Evolutionary conservation across 2,888 invertebrate species (phyloP).

Genomic region (Dendrolimus pini): DNA sequence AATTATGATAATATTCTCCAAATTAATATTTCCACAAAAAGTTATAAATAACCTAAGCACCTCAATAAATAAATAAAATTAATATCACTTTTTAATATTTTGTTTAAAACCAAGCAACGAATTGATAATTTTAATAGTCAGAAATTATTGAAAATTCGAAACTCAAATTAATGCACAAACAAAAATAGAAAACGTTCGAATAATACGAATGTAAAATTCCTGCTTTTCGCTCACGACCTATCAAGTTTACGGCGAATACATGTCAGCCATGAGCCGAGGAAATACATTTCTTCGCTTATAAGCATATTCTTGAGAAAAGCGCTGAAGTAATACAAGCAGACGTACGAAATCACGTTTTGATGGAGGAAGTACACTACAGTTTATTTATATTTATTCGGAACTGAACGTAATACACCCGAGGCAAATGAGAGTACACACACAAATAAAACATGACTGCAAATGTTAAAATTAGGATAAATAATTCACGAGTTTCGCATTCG

Average conservation of each 20-base stretch:
- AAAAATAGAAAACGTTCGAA: neutral
- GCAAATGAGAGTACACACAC: slow-evolving; percentile 6
- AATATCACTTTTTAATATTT: too few relatives aligned
- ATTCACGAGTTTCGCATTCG: neutral
- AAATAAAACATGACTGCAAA: neutral
- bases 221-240: slow-evolving; percentile 27
- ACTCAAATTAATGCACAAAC: neutral
- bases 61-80: too few relatives aligned
- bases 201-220: slow-evolving; percentile 15
- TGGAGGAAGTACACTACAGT: slow-evolving; percentile 15
- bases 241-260: slow-evolving; percentile 31
- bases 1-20: too few relatives aligned
- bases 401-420: slow-evolving; percentile 8
- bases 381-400: slow-evolving; percentile 18
- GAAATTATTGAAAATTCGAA: too few relatives aligned
- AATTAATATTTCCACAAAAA: too few relatives aligned
- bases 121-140: too few relatives aligned
- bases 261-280: slow-evolving; percentile 29
- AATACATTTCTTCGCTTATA: slow-evolving; percentile 46
- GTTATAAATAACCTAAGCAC: too few relatives aligned
- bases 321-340: slow-evolving; percentile 36
- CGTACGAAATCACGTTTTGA: slow-evolving; percentile 37
- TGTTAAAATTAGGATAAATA: neutral
- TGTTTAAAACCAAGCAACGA: too few relatives aligned
- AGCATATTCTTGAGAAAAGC: slow-evolving; percentile 37